phyloP scores from a whole-genome alignment of 2,888 invertebrate species.

The Dioctria rufipes region DNA sequence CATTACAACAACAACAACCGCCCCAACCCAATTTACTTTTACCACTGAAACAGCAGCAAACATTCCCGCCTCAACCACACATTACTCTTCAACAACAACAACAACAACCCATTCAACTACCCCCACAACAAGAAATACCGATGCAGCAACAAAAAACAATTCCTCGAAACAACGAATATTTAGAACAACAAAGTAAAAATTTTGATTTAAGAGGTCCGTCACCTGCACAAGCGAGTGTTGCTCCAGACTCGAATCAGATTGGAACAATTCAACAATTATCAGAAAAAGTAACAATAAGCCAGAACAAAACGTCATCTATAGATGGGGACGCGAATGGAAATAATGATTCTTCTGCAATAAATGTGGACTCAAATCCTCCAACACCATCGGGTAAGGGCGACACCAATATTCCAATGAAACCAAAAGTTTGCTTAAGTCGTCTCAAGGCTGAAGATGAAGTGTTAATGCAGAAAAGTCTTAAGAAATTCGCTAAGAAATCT shows the following conservation, averaged over 20 bases:
- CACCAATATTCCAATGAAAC: constrained; percentile 64
- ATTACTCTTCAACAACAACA: constrained; percentile 45
- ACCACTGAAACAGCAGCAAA: constrained; percentile 2
- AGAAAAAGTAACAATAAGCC: constrained; percentile 1
- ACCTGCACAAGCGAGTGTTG: constrained; percentile 77
- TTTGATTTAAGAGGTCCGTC: constrained; percentile 71
- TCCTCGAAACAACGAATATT: constrained; percentile 63
- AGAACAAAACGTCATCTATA: neutral
- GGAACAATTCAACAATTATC: constrained; percentile 9
- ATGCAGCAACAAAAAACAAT: constrained; percentile 63
- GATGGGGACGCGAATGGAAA: neutral
- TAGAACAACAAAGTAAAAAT: constrained; percentile 63
- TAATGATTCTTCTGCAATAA: constrained; percentile 9
- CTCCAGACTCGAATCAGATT: constrained; percentile 69
- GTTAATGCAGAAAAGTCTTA: constrained; percentile 78
- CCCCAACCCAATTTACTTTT: neutral
- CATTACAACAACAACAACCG: neutral
- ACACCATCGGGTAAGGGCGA: constrained; percentile 60
- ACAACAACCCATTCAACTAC: neutral
- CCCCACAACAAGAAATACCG: constrained; percentile 57
- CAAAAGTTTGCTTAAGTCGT: constrained; percentile 70
- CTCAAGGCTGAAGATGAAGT: constrained; percentile 74
- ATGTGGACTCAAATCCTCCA: neutral
- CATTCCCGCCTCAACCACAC: neutral
- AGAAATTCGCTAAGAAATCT: constrained; percentile 77